Evolutionary conservation across 2,113 vertebrate genomes (phyloP).

Genomic region (Heterochromis multidens): DNA sequence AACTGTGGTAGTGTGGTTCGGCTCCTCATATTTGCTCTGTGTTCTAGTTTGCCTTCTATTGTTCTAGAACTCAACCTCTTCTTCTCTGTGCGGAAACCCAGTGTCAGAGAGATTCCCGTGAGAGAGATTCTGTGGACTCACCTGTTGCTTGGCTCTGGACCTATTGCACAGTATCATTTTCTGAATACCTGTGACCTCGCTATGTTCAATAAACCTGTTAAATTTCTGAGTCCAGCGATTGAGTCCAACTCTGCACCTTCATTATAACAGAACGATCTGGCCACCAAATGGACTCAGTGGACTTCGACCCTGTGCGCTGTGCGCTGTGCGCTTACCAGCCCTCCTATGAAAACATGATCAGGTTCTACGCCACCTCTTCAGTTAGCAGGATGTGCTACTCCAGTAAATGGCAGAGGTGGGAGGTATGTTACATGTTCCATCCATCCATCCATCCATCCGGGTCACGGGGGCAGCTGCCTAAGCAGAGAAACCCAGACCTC

Average conservation of each 20-base stretch:
- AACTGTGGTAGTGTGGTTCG: neutral
- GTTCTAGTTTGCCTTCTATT: neutral
- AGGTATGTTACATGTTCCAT: too few relatives aligned
- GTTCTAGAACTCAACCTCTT: neutral
- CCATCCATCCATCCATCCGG: too few relatives aligned
- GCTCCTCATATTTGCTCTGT: neutral
- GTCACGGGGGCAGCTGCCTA: too few relatives aligned
- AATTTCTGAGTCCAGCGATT: neutral
- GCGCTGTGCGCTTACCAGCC: too few relatives aligned
- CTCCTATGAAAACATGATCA: too few relatives aligned
- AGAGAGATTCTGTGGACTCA: accelerated
- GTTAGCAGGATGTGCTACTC: too few relatives aligned
- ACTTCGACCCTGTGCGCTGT: too few relatives aligned
- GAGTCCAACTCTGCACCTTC: neutral
- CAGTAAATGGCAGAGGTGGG: too few relatives aligned
- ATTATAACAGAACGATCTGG: neutral
- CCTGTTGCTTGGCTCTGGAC: neutral
- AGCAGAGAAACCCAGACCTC: too few relatives aligned
- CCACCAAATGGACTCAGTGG: too few relatives aligned
- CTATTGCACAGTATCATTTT: neutral
- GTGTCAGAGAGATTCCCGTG: neutral
- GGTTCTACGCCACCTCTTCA: too few relatives aligned
- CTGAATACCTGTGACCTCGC: neutral
- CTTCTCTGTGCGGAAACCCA: neutral
- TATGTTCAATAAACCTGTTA: neutral